Evolutionary conservation across 2,797 vertebrate species (phyloP).

Genomic region (Semaprochilodus insignis): DNA sequence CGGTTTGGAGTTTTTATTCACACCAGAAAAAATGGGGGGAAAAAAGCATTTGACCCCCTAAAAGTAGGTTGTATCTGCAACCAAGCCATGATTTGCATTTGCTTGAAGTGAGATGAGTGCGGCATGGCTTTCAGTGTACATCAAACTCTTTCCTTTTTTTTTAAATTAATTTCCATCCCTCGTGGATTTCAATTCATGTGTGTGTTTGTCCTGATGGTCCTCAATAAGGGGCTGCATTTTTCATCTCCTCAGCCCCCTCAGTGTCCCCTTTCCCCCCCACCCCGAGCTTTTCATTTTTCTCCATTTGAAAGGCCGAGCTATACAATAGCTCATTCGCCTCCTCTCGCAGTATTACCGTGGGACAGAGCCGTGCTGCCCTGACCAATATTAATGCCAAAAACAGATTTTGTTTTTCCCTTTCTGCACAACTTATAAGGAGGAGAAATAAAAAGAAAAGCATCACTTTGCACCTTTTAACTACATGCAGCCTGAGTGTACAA

Average conservation of each 20-base stretch:
- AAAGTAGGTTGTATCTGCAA: slow-evolving; percentile 55
- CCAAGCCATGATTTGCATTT: slow-evolving; percentile 67
- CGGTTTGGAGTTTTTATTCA: slow-evolving; percentile 38
- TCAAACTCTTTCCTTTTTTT: slow-evolving; percentile 60
- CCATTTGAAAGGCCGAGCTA: slow-evolving; percentile 18
- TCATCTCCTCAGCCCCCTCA: slow-evolving; percentile 28
- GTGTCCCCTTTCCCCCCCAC: slow-evolving; percentile 1
- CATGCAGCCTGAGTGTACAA: neutral
- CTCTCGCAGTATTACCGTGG: neutral
- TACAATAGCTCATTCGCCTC: slow-evolving; percentile 29
- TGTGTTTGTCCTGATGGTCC: slow-evolving; percentile 44
- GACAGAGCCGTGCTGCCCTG: neutral
- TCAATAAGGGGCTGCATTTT: slow-evolving; percentile 33
- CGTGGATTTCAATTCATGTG: slow-evolving; percentile 33
- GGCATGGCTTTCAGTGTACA: slow-evolving; percentile 61
- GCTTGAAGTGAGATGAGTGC: slow-evolving; percentile 69
- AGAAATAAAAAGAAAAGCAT: neutral
- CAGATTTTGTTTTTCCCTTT: slow-evolving; percentile 4
- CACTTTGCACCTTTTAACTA: neutral
- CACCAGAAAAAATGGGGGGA: slow-evolving; percentile 5
- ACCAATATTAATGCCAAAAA: slow-evolving; percentile 28
- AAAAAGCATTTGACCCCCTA: slow-evolving; percentile 31
- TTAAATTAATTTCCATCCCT: slow-evolving; percentile 44
- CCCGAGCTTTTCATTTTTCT: slow-evolving; percentile 22
- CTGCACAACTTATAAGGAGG: neutral